These are phyloP conservation scores for Mimas tiliae DNA, from an alignment of 2,888 invertebrate genomes.

Conservation along the genomic window DNA sequence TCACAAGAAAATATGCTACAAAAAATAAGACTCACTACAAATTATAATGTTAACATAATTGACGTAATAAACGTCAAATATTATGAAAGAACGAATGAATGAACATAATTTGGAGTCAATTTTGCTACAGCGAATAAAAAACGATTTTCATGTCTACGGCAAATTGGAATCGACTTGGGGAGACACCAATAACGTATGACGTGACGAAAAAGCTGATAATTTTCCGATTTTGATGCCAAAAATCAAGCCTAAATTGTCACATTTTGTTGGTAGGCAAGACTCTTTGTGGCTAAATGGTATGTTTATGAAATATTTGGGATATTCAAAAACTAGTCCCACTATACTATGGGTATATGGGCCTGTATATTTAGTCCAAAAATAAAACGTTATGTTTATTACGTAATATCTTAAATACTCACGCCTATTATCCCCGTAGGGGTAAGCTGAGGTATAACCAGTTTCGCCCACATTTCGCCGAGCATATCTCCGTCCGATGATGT, in stretches of 20 bases:
- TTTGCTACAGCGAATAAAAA: constrained; percentile 1
- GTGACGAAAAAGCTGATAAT: not conserved
- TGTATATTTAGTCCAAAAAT: too few relatives aligned
- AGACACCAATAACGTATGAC: constrained; percentile 6
- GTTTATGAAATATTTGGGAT: not conserved
- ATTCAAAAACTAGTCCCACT: not conserved
- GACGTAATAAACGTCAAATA: not conserved
- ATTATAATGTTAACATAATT: not conserved
- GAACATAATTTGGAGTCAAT: not conserved
- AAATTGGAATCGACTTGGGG: constrained; percentile 18
- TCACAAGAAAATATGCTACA: too few relatives aligned
- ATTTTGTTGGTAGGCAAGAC: not conserved
- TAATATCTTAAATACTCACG: too few relatives aligned
- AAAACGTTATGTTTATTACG: too few relatives aligned
- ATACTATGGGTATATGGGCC: too few relatives aligned
- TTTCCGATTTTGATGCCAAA: not conserved
- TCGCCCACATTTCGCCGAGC: too few relatives aligned
- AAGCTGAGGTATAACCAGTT: too few relatives aligned
- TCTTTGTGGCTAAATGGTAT: not conserved
- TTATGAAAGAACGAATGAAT: not conserved
- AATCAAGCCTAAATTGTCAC: not conserved
- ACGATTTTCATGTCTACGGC: not conserved
- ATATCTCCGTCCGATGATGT: too few relatives aligned
- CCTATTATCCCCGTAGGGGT: too few relatives aligned
- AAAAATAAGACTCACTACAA: not conserved